Evolutionary conservation across 1,140 invertebrate species (phyloP).

Genomic region (Saccostrea cuccullata): DNA sequence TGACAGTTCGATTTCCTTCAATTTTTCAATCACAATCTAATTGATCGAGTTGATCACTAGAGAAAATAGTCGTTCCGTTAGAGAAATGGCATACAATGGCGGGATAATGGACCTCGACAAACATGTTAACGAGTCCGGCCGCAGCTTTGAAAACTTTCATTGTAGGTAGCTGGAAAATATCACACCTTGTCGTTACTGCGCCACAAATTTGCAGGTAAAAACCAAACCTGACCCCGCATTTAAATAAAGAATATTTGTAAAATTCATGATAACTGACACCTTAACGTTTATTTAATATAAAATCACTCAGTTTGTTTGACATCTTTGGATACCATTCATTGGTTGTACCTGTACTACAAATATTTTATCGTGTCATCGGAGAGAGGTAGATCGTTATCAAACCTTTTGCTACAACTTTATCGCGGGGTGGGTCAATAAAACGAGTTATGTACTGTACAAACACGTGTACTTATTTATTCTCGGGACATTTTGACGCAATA

Average conservation of each 20-base stretch:
- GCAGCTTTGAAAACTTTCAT: conserved; percentile 13
- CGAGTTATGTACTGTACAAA: neutral
- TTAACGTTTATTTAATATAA: conserved; percentile 37
- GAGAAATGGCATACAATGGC: neutral
- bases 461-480: neutral
- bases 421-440: neutral
- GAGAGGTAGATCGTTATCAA: neutral
- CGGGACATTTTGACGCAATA: conserved; percentile 11
- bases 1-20: neutral
- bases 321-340: conserved; percentile 8
- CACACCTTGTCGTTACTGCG: neutral
- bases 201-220: neutral
- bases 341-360: conserved; percentile 3
- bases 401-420: neutral
- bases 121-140: neutral
- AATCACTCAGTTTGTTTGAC: conserved; percentile 30
- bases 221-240: neutral
- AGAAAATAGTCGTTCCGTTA: conserved; percentile 20
- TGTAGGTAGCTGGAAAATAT: conserved; percentile 3
- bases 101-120: conserved; percentile 4
- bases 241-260: neutral
- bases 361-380: conserved; percentile 28
- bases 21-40: conserved; percentile 14
- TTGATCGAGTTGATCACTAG: conserved; percentile 4
- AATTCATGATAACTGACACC: conserved; percentile 14